Percentiles rank a stretch among this genome's conserved stretches.
Evolutionary conservation across 2,888 invertebrate genomes (phyloP).

Genomic region (Coremacera marginata): DNA sequence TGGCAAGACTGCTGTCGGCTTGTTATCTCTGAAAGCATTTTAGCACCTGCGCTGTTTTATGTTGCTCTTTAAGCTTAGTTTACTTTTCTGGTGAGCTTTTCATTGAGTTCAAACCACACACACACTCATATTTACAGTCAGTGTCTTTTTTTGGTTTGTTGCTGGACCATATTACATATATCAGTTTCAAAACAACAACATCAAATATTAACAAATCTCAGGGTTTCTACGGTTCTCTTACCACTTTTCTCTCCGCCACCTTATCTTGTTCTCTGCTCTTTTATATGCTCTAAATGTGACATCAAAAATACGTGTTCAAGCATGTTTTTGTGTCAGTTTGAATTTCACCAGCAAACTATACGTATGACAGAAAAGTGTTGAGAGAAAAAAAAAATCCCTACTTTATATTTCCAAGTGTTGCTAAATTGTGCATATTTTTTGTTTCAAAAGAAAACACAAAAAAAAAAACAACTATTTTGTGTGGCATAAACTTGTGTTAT

Average conservation of each 20-base stretch:
- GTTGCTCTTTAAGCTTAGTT: too few relatives aligned
- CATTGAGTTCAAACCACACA: constrained; percentile 1
- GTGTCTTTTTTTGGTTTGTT: neutral
- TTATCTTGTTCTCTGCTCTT: neutral
- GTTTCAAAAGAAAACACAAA: neutral
- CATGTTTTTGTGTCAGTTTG: constrained; percentile 60
- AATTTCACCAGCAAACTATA: constrained; percentile 58
- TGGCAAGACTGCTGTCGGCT: too few relatives aligned
- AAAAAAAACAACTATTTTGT: neutral
- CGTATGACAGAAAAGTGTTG: constrained; percentile 51
- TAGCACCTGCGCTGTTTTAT: too few relatives aligned
- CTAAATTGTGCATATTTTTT: neutral
- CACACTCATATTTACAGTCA: neutral
- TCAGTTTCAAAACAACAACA: neutral
- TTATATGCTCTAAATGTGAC: neutral
- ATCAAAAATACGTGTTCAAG: constrained; percentile 38
- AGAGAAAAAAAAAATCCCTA: neutral
- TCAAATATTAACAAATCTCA: neutral
- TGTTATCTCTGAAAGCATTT: neutral
- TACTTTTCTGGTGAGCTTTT: neutral
- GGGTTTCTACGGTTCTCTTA: neutral
- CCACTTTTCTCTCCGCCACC: neutral
- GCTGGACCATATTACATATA: constrained; percentile 1
- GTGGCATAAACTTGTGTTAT: neutral
- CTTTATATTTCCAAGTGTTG: neutral